phyloP scores from a whole-genome alignment of 2,797 vertebrate species.

The Hafferia zeledoni region DNA sequence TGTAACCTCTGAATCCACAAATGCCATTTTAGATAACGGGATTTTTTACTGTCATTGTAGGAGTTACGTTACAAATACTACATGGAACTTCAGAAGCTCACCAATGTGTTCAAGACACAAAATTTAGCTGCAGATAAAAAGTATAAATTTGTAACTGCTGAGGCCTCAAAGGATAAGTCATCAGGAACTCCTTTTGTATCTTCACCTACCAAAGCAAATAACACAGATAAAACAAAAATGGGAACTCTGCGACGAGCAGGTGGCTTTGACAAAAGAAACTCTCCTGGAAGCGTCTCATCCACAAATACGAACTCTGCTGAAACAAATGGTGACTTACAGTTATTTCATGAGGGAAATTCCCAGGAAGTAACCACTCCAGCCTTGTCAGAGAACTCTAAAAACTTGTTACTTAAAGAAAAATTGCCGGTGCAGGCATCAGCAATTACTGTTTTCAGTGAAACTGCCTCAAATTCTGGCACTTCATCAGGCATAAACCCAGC shows the following conservation, averaged over 20 bases:
- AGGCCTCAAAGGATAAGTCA: neutral
- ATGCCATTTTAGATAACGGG: neutral
- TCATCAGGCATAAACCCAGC: neutral
- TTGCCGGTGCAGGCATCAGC: neutral
- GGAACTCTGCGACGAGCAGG: neutral
- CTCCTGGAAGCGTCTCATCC: neutral
- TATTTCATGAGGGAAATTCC: neutral
- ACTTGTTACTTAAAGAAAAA: neutral
- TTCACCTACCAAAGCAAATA: neutral
- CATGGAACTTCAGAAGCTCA: neutral
- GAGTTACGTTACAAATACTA: constrained; percentile 73
- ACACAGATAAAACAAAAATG: neutral
- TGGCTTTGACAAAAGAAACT: neutral
- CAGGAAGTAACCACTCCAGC: neutral
- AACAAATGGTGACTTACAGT: neutral
- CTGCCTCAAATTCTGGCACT: neutral
- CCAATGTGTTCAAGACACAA: neutral
- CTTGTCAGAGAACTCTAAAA: neutral
- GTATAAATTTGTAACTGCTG: neutral
- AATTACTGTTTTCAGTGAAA: neutral
- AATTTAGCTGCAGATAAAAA: constrained; percentile 29
- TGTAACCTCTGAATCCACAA: neutral
- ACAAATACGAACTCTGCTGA: neutral
- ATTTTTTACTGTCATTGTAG: constrained; percentile 46
- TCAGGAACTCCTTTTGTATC: neutral